Evolutionary conservation across 2,113 vertebrate species (phyloP).

Genomic region (Reinhardtius hippoglossoides): DNA sequence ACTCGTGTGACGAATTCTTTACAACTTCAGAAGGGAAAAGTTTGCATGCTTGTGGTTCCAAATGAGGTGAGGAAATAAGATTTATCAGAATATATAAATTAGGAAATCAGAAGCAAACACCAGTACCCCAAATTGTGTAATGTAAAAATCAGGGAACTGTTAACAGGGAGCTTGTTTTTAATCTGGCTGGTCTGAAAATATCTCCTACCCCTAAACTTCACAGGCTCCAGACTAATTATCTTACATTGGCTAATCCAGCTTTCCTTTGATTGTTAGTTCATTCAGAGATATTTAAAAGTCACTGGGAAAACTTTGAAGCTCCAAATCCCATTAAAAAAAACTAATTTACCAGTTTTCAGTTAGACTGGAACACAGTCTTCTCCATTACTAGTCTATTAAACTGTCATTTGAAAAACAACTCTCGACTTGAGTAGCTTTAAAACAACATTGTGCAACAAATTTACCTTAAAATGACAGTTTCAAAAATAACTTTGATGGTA

Average conservation of each 20-base stretch:
- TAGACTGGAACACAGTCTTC: neutral
- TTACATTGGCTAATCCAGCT: neutral
- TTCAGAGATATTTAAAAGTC: neutral
- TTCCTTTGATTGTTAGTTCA: neutral
- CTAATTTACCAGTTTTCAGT: neutral
- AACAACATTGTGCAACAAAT: neutral
- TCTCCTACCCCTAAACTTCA: neutral
- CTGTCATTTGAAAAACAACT: neutral
- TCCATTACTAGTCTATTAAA: neutral
- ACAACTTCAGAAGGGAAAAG: neutral
- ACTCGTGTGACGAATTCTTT: neutral
- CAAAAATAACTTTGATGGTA: neutral
- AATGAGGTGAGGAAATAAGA: conserved; percentile 10
- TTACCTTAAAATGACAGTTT: too few relatives aligned
- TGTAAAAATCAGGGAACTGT: neutral
- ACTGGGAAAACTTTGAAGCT: neutral
- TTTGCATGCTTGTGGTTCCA: neutral
- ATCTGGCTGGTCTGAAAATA: neutral
- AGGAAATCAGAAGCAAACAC: neutral
- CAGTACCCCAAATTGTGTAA: neutral
- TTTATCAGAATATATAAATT: neutral
- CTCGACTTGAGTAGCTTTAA: neutral
- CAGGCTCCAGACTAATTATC: neutral
- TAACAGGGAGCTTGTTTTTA: neutral
- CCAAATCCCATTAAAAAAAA: neutral